Percentiles rank a stretch among this genome's conserved stretches.
These are phyloP conservation scores for Clitarchus hookeri DNA, from an alignment of 2,888 invertebrate genomes.

Conservation along the genomic window DNA sequence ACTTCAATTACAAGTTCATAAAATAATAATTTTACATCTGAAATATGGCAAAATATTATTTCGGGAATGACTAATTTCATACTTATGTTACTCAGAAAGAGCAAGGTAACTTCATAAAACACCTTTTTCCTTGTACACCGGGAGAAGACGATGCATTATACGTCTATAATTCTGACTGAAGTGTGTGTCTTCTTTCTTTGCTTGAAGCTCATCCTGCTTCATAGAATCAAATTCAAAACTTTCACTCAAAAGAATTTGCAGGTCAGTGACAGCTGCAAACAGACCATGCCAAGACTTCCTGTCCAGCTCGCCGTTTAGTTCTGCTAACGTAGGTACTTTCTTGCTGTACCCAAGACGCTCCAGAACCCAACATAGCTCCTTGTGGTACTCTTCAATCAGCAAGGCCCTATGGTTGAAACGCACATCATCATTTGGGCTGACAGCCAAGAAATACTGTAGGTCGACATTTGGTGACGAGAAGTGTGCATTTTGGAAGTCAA, in stretches of 20 bases:
- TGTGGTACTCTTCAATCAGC: conserved; percentile 36
- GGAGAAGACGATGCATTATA: not conserved
- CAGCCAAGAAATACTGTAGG: conserved; percentile 39
- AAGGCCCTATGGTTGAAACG: conserved; percentile 28
- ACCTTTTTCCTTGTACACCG: not conserved
- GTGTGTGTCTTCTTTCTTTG: not conserved
- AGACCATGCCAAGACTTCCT: conserved; percentile 16
- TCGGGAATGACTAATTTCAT: not conserved
- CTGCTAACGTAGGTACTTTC: not conserved
- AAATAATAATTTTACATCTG: too few relatives aligned
- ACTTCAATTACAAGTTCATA: too few relatives aligned
- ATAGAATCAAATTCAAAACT: conserved; percentile 10
- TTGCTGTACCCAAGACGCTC: not conserved
- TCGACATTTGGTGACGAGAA: conserved; percentile 37
- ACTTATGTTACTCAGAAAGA: not conserved
- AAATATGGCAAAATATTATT: not conserved
- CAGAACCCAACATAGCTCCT: conserved; percentile 26
- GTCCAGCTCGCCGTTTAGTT: not conserved
- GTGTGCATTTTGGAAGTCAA: conserved; percentile 39
- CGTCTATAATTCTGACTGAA: not conserved
- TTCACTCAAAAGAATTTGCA: conserved; percentile 1
- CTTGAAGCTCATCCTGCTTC: not conserved
- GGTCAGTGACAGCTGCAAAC: conserved; percentile 19
- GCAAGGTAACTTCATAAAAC: not conserved
- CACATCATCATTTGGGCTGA: conserved; percentile 30